Percentiles rank a stretch among this genome's conserved stretches.
Conservation (phyloP, 2,113 vertebrate genomes). For the Hyla sarda region DNA sequence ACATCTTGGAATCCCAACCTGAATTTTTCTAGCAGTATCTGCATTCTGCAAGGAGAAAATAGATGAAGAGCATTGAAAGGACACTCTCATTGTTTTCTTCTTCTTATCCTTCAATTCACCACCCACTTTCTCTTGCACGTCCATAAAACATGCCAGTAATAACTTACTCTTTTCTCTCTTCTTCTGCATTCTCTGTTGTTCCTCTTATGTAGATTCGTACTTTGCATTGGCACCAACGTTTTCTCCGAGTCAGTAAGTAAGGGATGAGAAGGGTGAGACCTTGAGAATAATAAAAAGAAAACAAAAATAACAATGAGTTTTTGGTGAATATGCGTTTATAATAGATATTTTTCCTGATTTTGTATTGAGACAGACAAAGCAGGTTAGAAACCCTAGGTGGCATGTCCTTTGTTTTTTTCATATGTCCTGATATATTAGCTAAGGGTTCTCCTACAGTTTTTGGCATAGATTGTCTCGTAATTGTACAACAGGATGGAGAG, state of each 20-base stretch:
- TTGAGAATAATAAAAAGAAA: conserved; percentile 52
- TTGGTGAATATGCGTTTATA: background rate
- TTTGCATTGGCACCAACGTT: conserved; percentile 71
- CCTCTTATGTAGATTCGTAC: conserved; percentile 75
- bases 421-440: no score
- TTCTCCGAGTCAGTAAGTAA: conserved; percentile 74
- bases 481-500: no score
- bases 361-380: no score
- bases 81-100: background rate
- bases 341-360: no score
- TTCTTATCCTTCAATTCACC: background rate
- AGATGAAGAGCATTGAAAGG: background rate
- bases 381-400: no score
- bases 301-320: background rate
- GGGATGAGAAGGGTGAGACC: conserved; percentile 80
- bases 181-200: conserved; percentile 70
- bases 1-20: conserved; percentile 75
- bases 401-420: no score
- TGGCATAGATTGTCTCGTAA: no score
- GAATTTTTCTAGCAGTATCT: conserved; percentile 71
- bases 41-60: conserved; percentile 67
- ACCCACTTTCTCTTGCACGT: background rate
- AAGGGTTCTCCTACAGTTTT: no score
- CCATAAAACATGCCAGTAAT: background rate
- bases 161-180: conserved; percentile 73